phyloP scores from a whole-genome alignment of 2,113 vertebrate genomes.

The Trinectes maculatus region DNA sequence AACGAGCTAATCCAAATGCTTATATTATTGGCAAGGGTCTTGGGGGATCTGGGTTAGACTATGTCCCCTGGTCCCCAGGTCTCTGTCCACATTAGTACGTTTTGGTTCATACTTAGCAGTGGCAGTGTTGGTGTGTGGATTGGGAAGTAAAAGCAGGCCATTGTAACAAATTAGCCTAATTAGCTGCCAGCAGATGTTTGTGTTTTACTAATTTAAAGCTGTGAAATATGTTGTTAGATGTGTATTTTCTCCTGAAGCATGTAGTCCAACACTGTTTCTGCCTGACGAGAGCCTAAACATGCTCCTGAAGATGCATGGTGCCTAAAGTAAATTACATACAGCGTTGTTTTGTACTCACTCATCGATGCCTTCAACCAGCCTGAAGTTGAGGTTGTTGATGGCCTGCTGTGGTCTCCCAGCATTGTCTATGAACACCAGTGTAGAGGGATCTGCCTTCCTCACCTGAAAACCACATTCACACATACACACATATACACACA shows the following conservation, averaged over 20 bases:
- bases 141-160: too few relatives aligned
- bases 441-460: slow-evolving; percentile 83
- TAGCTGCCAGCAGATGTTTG: slow-evolving; percentile 42
- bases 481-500: not conserved
- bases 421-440: slow-evolving; percentile 93
- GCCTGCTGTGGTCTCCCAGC: slow-evolving; percentile 86
- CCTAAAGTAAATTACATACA: too few relatives aligned
- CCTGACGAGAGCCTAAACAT: slow-evolving; percentile 21
- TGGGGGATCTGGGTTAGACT: too few relatives aligned
- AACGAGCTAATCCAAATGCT: too few relatives aligned
- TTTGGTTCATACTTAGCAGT: too few relatives aligned
- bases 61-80: too few relatives aligned
- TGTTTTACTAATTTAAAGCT: slow-evolving; percentile 26
- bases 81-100: too few relatives aligned
- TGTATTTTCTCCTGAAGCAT: slow-evolving; percentile 27
- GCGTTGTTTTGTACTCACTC: slow-evolving; percentile 83
- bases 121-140: too few relatives aligned
- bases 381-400: slow-evolving; percentile 89
- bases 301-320: not conserved
- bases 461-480: slow-evolving; percentile 79
- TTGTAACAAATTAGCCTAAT: slow-evolving; percentile 34
- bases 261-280: slow-evolving; percentile 1
- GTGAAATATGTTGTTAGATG: slow-evolving; percentile 35
- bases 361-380: slow-evolving; percentile 88
- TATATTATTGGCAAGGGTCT: too few relatives aligned